A percentile compares a stretch with the other conserved stretches of the same genome.
Conservation (phyloP, 2,888 invertebrate species). For the Drosophila barbarae region DNA sequence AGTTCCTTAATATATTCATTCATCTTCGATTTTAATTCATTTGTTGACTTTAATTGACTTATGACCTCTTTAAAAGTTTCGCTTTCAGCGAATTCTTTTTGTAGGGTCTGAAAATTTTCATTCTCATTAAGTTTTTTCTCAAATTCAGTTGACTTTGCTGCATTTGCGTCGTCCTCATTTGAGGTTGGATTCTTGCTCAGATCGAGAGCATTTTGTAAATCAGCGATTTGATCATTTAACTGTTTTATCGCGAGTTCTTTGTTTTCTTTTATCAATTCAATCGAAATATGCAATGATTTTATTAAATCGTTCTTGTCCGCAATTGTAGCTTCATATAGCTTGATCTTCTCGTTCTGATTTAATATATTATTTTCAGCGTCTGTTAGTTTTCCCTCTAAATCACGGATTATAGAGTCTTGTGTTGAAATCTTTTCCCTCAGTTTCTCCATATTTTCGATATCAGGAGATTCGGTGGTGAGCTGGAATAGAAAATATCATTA, state of each 20-base stretch:
- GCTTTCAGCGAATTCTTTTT: neutral
- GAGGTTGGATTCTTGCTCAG: neutral
- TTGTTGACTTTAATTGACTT: neutral
- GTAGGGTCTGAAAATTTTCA: neutral
- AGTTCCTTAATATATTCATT: neutral
- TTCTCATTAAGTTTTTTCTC: neutral
- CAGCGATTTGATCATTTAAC: neutral
- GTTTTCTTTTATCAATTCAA: neutral
- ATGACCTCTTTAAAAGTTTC: too few relatives aligned
- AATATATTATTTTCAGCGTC: neutral
- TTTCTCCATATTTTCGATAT: neutral
- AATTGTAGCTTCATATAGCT: neutral
- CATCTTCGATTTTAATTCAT: neutral
- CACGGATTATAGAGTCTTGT: neutral
- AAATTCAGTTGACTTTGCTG: neutral
- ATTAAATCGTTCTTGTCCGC: neutral
- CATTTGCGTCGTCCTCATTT: neutral
- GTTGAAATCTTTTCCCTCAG: neutral
- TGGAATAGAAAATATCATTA: neutral
- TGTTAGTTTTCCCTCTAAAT: neutral
- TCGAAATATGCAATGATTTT: too few relatives aligned
- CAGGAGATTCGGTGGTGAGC: neutral
- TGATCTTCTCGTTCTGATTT: constrained; percentile 4
- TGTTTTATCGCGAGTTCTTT: neutral
- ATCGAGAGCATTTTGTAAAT: neutral